Evolutionary conservation across 2,888 invertebrate species (phyloP).

Genomic region (Dusona sp.): DNA sequence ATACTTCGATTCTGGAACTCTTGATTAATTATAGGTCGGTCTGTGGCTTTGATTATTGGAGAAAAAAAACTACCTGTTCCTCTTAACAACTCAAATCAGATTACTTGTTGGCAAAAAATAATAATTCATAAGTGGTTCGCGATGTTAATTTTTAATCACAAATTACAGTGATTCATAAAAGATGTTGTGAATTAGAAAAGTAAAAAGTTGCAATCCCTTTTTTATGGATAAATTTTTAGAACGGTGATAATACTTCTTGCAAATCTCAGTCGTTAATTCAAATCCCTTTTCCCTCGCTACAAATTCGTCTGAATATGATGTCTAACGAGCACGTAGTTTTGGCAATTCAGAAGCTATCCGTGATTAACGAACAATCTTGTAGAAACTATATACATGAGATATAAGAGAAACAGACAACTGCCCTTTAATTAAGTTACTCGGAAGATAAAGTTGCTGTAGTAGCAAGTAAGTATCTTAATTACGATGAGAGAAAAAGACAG

Average conservation of each 20-base stretch:
- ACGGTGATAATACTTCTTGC: neutral
- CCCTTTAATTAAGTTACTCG: slow-evolving; percentile 49
- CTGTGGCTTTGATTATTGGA: slow-evolving; percentile 30
- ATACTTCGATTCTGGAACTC: neutral
- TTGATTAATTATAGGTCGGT: slow-evolving; percentile 29
- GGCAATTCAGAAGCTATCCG: slow-evolving; percentile 28
- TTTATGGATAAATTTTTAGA: neutral
- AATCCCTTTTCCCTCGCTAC: neutral
- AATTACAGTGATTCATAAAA: neutral
- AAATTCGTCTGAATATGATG: neutral
- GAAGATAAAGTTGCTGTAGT: slow-evolving; percentile 38
- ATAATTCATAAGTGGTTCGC: neutral
- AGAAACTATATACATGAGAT: slow-evolving; percentile 5
- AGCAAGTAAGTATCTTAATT: slow-evolving; percentile 47
- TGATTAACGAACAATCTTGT: slow-evolving; percentile 33
- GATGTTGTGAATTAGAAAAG: neutral
- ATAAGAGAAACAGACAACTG: slow-evolving; percentile 6
- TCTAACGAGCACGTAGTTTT: slow-evolving; percentile 27
- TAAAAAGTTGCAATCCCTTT: neutral
- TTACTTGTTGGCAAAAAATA: neutral
- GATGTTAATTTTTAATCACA: neutral
- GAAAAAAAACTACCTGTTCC: neutral
- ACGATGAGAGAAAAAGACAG: slow-evolving; percentile 15
- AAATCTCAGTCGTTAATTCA: neutral
- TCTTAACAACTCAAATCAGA: neutral